phyloP scores from a whole-genome alignment of 2,797 vertebrate species.

The Danionella dracula region DNA sequence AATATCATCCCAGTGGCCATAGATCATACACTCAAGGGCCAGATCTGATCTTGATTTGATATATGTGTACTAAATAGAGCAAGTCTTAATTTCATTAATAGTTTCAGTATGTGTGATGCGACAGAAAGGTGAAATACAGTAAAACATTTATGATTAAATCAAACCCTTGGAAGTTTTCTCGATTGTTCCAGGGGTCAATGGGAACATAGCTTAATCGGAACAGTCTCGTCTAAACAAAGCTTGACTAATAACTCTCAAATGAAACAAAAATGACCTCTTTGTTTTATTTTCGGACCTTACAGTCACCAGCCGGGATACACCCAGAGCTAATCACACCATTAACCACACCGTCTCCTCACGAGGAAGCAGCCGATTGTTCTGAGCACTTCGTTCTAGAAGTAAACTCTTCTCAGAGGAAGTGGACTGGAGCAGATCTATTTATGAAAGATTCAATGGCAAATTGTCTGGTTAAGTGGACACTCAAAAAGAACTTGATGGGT shows the following conservation, averaged over 20 bases:
- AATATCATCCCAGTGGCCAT: too few species aligned
- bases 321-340: constrained; percentile 32
- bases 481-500: constrained; percentile 25
- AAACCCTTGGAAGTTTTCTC: too few species aligned
- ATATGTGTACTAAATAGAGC: too few species aligned
- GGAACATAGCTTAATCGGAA: too few species aligned
- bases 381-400: constrained; percentile 14
- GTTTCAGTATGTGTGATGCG: too few species aligned
- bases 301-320: constrained; percentile 26
- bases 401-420: constrained; percentile 27
- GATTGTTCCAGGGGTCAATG: not conserved
- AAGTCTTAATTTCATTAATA: too few species aligned
- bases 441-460: constrained; percentile 31
- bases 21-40: too few species aligned
- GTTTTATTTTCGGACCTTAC: constrained; percentile 31
- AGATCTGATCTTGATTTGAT: too few species aligned
- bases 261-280: constrained; percentile 18
- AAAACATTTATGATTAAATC: too few species aligned
- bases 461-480: constrained; percentile 39
- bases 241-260: constrained; percentile 31
- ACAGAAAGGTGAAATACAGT: too few species aligned
- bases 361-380: constrained; percentile 40
- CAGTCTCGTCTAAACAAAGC: constrained; percentile 35
- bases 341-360: constrained; percentile 30
- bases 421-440: constrained; percentile 38